Evolutionary conservation across 2,797 vertebrate species (phyloP).

Genomic region (Labroides dimidiatus): DNA sequence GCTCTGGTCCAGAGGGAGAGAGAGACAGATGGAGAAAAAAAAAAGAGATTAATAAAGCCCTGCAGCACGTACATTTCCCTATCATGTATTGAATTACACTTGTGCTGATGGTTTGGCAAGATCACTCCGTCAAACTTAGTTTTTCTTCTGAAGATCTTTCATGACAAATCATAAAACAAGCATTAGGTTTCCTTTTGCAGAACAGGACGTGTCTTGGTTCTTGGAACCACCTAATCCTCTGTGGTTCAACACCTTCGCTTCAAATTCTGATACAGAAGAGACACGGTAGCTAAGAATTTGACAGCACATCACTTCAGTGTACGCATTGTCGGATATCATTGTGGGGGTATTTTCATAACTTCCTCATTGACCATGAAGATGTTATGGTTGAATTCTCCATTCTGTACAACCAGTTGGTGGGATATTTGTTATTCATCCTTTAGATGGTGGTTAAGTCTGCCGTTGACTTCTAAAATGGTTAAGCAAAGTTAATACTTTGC

Average conservation of each 20-base stretch:
- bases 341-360: conserved; percentile 35
- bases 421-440: conserved; percentile 34
- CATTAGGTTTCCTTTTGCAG: conserved; percentile 26
- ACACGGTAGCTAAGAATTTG: conserved; percentile 25
- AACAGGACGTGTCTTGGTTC: conserved; percentile 39
- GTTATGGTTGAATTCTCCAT: conserved; percentile 1
- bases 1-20: conserved; percentile 84
- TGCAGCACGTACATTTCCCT: background rate
- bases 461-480: conserved; percentile 2
- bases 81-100: conserved; percentile 28
- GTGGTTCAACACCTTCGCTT: conserved; percentile 53
- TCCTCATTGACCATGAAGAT: conserved; percentile 13
- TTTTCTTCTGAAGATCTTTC: conserved; percentile 23
- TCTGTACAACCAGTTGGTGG: conserved; percentile 45
- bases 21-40: conserved; percentile 67
- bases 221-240: conserved; percentile 45
- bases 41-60: conserved; percentile 19
- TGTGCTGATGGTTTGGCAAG: conserved; percentile 2
- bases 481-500: background rate
- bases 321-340: conserved; percentile 19
- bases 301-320: background rate
- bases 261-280: conserved; percentile 31
- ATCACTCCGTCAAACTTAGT: conserved; percentile 11
- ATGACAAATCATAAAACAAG: conserved; percentile 23
- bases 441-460: conserved; percentile 4